Base-by-base conservation (phyloP, 30 jellyfish, hydroid and myxozoan species). In the Aurelia sp. region DNA sequence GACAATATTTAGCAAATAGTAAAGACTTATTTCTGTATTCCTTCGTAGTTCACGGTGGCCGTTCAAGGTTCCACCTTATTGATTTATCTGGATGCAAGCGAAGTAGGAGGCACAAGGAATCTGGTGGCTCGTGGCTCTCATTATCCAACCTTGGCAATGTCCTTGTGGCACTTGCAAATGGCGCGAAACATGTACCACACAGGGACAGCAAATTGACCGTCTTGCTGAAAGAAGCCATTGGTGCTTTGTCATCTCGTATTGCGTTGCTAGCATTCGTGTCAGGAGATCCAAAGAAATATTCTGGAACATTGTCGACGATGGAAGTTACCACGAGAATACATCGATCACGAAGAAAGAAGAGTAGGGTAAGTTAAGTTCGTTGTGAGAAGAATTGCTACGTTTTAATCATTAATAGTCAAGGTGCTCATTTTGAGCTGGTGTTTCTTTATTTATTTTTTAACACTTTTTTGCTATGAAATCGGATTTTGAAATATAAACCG, bases 111-210 rank as follows among this genome's bases (percentile, higher is more conserved):
- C 85, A 76, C 72, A 73, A 85, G 57, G 96, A 88, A 7, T 57
- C 97, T 3, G 90, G 84, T 30, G 96, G 90, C 13, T 70, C 97
- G 2, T 94, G 97, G 98, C 90, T 94, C 63, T 69, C 98, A 0
- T 61, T 94, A 20, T 94, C 98, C 9, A 90, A 84, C 51, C 96
- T 94, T 64, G 96, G 98, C 70, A 88, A 82, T 86, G 96, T 94
- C 12, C 78, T 94, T 16, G 97, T 90, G 21, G 96, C 98, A 24
- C 64, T 94, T 13, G 89, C 98, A 19, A 94, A 94, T 76, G 98
- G 98, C 24, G 94, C 98, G 16, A 94, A 94, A 53, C 98, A 94
- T 64, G 90, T 89, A 4, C 98, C 98, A 21, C 98, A 94, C 70
- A 69, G 97, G 27, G 97, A 94, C 73, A 94, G 97, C 66, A 94